These are phyloP conservation scores for Drosophila mauritiana DNA, from an alignment of 1,140 invertebrate genomes.

Conservation along the genomic window DNA sequence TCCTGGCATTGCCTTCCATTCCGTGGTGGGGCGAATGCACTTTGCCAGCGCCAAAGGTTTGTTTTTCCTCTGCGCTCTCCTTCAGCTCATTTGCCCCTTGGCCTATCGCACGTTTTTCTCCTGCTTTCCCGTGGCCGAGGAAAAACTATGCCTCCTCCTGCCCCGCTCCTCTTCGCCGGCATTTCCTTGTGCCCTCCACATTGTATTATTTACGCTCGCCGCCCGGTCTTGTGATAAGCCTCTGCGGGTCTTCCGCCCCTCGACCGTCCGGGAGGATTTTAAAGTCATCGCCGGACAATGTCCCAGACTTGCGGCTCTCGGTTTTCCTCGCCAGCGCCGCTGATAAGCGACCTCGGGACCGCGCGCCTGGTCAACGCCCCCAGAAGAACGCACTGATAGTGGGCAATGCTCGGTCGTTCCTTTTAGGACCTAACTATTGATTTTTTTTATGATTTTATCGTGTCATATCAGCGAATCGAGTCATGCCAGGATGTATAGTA, in stretches of 20 bases:
- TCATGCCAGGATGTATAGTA: constrained; percentile 15
- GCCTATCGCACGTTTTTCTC: constrained; percentile 48
- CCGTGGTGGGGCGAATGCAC: constrained; percentile 68
- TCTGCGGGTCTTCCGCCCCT: constrained; percentile 67
- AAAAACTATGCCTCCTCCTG: constrained; percentile 27
- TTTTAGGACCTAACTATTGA: constrained; percentile 37
- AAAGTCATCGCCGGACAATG: constrained; percentile 60
- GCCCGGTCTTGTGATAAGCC: constrained; percentile 64
- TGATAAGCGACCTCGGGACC: constrained; percentile 54
- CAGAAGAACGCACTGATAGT: constrained; percentile 50
- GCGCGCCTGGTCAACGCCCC: constrained; percentile 66
- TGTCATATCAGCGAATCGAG: constrained; percentile 3
- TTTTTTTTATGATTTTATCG: constrained; percentile 26
- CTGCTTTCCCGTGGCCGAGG: constrained; percentile 20
- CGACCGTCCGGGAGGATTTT: constrained; percentile 64
- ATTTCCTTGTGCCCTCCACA: constrained; percentile 25
- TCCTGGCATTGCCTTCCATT: constrained; percentile 51
- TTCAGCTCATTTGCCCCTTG: constrained; percentile 25
- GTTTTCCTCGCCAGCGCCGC: constrained; percentile 12
- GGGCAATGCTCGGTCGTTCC: constrained; percentile 6
- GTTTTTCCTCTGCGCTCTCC: constrained; percentile 52
- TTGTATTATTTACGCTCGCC: constrained; percentile 62
- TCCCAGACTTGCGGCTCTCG: constrained; percentile 46
- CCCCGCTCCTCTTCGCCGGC: constrained; percentile 21
- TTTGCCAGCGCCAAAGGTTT: constrained; percentile 69